Evolutionary conservation across 2,113 vertebrate species (phyloP).

Genomic region (Rhizomys pruinosus): DNA sequence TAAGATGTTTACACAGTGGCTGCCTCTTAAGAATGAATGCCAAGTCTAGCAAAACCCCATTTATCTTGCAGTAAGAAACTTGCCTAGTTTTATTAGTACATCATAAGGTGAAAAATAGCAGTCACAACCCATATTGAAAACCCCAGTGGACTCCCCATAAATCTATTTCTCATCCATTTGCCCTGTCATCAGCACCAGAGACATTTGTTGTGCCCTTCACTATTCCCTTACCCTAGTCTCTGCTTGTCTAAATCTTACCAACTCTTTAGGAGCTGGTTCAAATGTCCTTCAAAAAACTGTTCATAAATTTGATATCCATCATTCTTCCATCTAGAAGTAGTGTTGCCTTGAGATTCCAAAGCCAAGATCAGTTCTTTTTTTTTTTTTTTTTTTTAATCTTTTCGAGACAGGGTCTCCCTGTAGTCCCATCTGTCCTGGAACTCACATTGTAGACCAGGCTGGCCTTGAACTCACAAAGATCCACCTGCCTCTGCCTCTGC

Average conservation of each 20-base stretch:
- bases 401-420: too few species aligned
- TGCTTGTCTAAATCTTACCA: conserved; percentile 56
- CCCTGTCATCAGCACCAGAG: conserved; percentile 70
- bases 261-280: conserved; percentile 59
- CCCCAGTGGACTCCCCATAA: conserved; percentile 73
- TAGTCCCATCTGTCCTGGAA: too few species aligned
- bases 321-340: conserved; percentile 31
- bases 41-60: conserved; percentile 82
- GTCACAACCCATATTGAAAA: conserved; percentile 76
- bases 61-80: conserved; percentile 80
- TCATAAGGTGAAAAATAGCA: conserved; percentile 82
- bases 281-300: conserved; percentile 52
- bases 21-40: conserved; percentile 78
- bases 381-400: too few species aligned
- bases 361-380: conserved; percentile 12
- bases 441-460: too few species aligned
- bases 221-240: conserved; percentile 56
- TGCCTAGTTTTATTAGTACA: conserved; percentile 80
- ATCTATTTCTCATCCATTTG: conserved; percentile 79
- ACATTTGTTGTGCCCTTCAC: conserved; percentile 59
- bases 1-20: conserved; percentile 83
- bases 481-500: too few species aligned
- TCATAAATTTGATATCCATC: conserved; percentile 54
- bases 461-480: too few species aligned
- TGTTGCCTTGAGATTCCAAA: conserved; percentile 34